These are phyloP conservation scores for Pteropus alecto DNA, from an alignment of 2,113 vertebrate genomes.

Conservation along the genomic window DNA sequence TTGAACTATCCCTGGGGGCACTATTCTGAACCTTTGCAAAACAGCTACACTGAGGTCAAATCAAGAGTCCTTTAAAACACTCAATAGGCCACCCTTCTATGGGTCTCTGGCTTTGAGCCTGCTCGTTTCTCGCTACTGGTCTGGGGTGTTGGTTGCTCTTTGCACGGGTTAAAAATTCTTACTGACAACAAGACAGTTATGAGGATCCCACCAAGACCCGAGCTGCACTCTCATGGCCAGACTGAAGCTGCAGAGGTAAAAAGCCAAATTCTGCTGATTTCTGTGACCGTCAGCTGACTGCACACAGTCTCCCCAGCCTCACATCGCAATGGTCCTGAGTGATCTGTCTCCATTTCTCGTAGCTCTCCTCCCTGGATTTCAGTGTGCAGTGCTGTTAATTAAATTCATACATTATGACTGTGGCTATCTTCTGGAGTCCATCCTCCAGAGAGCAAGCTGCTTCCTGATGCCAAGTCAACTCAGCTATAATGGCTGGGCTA, in stretches of 20 bases:
- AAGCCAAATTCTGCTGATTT: not conserved
- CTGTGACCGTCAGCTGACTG: accelerated
- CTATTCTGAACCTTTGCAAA: not conserved
- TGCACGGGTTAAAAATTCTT: not conserved
- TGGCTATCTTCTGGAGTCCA: not conserved
- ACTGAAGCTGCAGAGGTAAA: not conserved
- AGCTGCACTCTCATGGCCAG: not conserved
- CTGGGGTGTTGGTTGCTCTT: not conserved
- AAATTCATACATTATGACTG: not conserved
- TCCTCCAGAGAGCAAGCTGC: not conserved
- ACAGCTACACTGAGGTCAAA: not conserved
- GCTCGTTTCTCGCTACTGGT: not conserved
- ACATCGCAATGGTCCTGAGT: not conserved
- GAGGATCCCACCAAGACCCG: accelerated
- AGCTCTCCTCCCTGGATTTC: not conserved
- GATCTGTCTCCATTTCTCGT: not conserved
- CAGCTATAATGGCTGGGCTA: not conserved
- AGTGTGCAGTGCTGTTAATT: not conserved
- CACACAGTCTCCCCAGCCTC: not conserved
- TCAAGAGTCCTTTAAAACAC: not conserved
- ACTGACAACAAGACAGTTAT: not conserved
- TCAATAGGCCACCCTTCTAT: not conserved
- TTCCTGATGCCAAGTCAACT: not conserved
- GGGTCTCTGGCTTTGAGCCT: not conserved
- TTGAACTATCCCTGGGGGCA: not conserved